phyloP scores from a whole-genome alignment of 2,113 vertebrate species.

The Chloropsis hardwickii region DNA sequence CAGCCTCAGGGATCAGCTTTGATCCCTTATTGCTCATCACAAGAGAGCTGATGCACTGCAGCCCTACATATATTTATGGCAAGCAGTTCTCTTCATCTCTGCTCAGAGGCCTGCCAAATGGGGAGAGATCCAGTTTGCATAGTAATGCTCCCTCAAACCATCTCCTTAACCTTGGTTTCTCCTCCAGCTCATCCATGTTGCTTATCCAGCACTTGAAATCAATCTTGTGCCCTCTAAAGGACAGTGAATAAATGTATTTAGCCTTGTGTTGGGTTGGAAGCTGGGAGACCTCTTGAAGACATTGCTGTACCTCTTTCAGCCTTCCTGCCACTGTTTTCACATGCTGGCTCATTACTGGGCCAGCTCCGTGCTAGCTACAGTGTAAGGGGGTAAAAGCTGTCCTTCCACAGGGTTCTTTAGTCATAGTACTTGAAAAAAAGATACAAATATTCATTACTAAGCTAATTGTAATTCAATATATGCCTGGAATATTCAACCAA shows the following conservation, averaged over 20 bases:
- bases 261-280: rapidly evolving
- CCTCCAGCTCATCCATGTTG: neutral
- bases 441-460: neutral
- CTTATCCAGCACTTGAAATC: neutral
- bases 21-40: neutral
- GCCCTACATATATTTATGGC: neutral
- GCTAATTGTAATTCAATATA: neutral
- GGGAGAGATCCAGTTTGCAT: neutral
- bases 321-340: neutral
- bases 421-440: neutral
- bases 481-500: neutral
- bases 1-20: neutral
- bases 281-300: neutral
- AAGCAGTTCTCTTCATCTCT: neutral
- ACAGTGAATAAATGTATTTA: neutral
- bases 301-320: neutral
- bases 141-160: neutral
- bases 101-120: neutral
- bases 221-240: neutral
- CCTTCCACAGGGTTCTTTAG: neutral
- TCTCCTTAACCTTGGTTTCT: neutral
- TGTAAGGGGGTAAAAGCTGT: neutral
- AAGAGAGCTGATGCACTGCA: neutral
- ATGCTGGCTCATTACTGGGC: neutral
- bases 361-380: neutral